phyloP scores from a whole-genome alignment of 2,113 vertebrate species.

The Crotalus helleri region DNA sequence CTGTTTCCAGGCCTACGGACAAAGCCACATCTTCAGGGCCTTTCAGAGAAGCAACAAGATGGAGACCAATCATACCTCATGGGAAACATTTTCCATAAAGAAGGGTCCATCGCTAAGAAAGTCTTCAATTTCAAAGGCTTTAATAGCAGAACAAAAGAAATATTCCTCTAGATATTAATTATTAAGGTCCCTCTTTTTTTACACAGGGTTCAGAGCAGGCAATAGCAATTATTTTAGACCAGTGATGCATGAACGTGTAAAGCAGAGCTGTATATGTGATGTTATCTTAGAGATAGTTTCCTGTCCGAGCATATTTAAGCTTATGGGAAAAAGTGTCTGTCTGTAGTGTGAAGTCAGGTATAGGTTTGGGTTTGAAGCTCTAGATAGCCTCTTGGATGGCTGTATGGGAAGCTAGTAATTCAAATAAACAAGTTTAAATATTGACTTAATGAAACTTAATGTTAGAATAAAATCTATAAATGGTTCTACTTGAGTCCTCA shows the following conservation, averaged over 20 bases:
- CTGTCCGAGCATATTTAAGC: not conserved
- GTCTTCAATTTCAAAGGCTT: not conserved
- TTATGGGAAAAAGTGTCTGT: not conserved
- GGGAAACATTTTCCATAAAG: too few relatives aligned
- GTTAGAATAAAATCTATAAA: not conserved
- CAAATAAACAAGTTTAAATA: not conserved
- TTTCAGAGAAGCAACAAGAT: too few relatives aligned
- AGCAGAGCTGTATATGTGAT: not conserved
- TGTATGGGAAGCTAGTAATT: too few relatives aligned
- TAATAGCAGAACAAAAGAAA: not conserved
- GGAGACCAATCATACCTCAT: too few relatives aligned
- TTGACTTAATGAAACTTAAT: not conserved
- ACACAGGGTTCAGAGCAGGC: not conserved
- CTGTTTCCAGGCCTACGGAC: too few relatives aligned
- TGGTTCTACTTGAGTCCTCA: not conserved
- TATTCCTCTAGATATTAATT: not conserved
- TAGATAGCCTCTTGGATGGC: not conserved
- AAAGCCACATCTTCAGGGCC: too few relatives aligned
- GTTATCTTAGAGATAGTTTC: not conserved
- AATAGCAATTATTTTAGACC: not conserved
- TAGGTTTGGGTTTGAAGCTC: not conserved
- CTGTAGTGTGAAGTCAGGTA: not conserved
- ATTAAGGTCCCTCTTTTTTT: not conserved
- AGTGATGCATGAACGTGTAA: not conserved
- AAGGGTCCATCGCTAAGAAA: not conserved